phyloP scores from a whole-genome alignment of 1,140 invertebrate species.

The Eciton burchellii region DNA sequence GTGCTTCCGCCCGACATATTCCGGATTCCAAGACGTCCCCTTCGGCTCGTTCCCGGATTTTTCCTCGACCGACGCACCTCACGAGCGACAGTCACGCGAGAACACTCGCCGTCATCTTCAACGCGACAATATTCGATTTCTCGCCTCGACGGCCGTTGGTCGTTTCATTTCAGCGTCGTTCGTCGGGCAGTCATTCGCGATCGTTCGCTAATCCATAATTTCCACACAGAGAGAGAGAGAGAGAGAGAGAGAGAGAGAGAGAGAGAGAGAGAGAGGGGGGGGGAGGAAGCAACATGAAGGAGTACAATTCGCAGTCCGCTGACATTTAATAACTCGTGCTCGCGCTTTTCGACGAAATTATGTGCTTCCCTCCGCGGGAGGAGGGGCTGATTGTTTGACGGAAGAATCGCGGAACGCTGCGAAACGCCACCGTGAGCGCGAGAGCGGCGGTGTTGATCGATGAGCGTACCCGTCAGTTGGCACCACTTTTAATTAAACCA shows the following conservation, averaged over 20 bases:
- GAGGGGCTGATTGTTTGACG: conserved; percentile 57
- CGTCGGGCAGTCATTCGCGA: not conserved
- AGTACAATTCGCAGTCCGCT: conserved; percentile 49
- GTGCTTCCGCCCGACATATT: conserved; percentile 68
- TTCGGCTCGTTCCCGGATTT: conserved; percentile 27
- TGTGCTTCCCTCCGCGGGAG: conserved; percentile 50
- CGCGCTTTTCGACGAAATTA: conserved; percentile 57
- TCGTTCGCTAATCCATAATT: conserved; percentile 8
- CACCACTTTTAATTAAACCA: conserved; percentile 85
- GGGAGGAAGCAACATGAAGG: conserved; percentile 43
- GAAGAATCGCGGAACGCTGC: conserved; percentile 67
- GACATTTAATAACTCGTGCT: conserved; percentile 59
- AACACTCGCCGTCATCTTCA: conserved; percentile 22
- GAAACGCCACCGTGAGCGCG: conserved; percentile 72
- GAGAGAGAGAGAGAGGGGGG: conserved; percentile 16
- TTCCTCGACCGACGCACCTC: conserved; percentile 2
- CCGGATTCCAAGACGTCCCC: conserved; percentile 75
- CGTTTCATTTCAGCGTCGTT: not conserved
- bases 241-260: no score
- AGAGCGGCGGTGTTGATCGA: conserved; percentile 83
- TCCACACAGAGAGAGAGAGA: not conserved
- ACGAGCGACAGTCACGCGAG: conserved; percentile 42
- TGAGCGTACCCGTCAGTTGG: conserved; percentile 85
- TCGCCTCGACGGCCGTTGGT: not conserved
- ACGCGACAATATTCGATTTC: not conserved